These are phyloP conservation scores for Hololepta plana DNA, from an alignment of 2,888 invertebrate genomes.

Conservation along the genomic window DNA sequence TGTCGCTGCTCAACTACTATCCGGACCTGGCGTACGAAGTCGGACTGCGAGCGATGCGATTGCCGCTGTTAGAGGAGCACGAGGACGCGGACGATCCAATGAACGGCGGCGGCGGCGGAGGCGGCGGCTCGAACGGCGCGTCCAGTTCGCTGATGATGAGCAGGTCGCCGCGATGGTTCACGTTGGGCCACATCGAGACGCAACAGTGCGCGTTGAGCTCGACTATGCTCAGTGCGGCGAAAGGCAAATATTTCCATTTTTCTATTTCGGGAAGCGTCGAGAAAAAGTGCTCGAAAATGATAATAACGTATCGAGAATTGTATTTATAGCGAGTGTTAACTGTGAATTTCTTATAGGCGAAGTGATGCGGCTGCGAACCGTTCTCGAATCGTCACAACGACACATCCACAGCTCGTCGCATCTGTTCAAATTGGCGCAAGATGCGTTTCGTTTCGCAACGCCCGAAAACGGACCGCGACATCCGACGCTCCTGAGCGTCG, in stretches of 20 bases:
- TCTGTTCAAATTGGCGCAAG: slow-evolving; percentile 69
- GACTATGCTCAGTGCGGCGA: slow-evolving; percentile 54
- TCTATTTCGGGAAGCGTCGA: too few relatives aligned
- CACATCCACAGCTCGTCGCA: slow-evolving; percentile 74
- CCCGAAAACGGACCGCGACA: slow-evolving; percentile 63
- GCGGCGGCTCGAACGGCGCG: too few relatives aligned
- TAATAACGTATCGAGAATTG: slow-evolving; percentile 1
- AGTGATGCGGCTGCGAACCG: slow-evolving; percentile 48
- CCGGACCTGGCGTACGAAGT: slow-evolving; percentile 61
- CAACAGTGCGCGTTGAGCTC: slow-evolving; percentile 65
- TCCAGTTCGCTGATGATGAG: slow-evolving; percentile 34
- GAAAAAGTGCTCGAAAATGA: too few relatives aligned
- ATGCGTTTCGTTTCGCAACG: slow-evolving; percentile 67
- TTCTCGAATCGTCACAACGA: slow-evolving; percentile 58
- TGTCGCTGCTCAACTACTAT: slow-evolving; percentile 54
- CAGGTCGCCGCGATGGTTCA: slow-evolving; percentile 58
- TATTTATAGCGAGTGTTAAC: too few relatives aligned
- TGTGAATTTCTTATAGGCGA: slow-evolving; percentile 31
- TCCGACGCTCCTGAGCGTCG: slow-evolving; percentile 57
- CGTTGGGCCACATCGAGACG: slow-evolving; percentile 60
- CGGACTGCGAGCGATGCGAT: slow-evolving; percentile 58
- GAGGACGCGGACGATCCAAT: slow-evolving; percentile 44
- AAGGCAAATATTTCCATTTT: slow-evolving; percentile 27
- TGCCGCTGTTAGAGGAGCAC: slow-evolving; percentile 57
- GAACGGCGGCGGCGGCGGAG: slow-evolving; percentile 30